These are phyloP conservation scores for Ectropis crepuscularia DNA, from an alignment of 2,888 invertebrate species.

Conservation along the genomic window DNA sequence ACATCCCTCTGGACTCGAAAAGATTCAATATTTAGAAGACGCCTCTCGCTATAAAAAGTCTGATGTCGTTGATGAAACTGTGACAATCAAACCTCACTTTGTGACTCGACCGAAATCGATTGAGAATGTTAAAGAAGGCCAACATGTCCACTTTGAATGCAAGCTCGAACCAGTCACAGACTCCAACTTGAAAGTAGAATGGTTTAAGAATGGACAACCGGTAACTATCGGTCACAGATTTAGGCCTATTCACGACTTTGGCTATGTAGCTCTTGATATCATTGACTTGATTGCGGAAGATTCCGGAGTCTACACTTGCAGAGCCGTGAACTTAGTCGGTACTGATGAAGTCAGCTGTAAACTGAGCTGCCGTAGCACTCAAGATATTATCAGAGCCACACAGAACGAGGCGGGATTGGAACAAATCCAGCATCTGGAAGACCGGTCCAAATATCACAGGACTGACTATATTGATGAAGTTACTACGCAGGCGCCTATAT, in stretches of 20 bases:
- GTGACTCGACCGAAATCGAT: constrained; percentile 94
- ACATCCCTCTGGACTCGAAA: constrained; percentile 95
- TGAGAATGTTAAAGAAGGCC: constrained; percentile 93
- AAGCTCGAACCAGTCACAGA: constrained; percentile 98
- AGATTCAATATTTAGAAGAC: constrained; percentile 96
- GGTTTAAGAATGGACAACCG: constrained; percentile 97
- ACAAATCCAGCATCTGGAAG: constrained; percentile 95
- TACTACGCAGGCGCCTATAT: constrained; percentile 96
- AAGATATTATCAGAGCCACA: constrained; percentile 92
- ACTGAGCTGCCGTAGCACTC: constrained; percentile 89
- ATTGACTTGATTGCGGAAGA: constrained; percentile 98
- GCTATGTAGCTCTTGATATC: constrained; percentile 98
- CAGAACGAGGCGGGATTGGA: constrained; percentile 95
- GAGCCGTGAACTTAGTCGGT: constrained; percentile 96
- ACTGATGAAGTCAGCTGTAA: constrained; percentile 93
- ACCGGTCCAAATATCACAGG: constrained; percentile 90
- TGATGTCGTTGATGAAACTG: constrained; percentile 92
- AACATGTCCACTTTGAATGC: constrained; percentile 98
- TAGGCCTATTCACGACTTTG: constrained; percentile 98
- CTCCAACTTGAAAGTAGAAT: constrained; percentile 97
- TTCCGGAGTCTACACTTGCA: constrained; percentile 96
- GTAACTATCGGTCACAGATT: constrained; percentile 97
- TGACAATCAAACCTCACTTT: constrained; percentile 93
- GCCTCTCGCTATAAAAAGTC: constrained; percentile 92
- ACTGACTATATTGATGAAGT: constrained; percentile 91